Conservation (phyloP, 2,113 vertebrate species). For the Tapirus terrestris region DNA sequence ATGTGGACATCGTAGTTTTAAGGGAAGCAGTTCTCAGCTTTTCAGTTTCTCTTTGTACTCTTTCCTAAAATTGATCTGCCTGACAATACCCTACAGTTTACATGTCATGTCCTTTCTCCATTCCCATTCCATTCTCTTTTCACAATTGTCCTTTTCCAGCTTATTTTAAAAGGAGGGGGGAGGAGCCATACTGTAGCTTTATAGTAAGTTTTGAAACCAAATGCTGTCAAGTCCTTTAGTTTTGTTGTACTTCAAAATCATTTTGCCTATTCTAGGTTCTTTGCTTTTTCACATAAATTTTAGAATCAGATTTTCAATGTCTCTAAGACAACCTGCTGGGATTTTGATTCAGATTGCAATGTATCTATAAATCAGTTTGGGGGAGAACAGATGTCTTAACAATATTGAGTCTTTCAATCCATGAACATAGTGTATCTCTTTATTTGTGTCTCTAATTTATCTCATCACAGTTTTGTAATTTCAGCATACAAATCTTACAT, state of each 20-base stretch:
- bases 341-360: background rate
- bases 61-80: background rate
- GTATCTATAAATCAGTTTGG: background rate
- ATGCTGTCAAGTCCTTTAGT: background rate
- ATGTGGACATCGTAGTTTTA: background rate
- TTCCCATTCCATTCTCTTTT: background rate
- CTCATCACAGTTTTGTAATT: background rate
- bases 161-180: background rate
- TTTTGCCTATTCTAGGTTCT: background rate
- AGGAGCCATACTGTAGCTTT: background rate
- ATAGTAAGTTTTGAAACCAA: background rate
- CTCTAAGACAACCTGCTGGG: background rate
- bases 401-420: background rate
- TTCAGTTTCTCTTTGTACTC: background rate
- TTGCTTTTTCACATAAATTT: background rate
- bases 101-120: background rate
- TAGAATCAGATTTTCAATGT: background rate
- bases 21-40: background rate
- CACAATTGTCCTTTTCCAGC: background rate
- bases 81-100: background rate
- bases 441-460: background rate
- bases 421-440: background rate
- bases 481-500: background rate
- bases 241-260: background rate
- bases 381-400: background rate